phyloP scores from a whole-genome alignment of 2,888 invertebrate genomes.

The Ichneumoninae sp. region DNA sequence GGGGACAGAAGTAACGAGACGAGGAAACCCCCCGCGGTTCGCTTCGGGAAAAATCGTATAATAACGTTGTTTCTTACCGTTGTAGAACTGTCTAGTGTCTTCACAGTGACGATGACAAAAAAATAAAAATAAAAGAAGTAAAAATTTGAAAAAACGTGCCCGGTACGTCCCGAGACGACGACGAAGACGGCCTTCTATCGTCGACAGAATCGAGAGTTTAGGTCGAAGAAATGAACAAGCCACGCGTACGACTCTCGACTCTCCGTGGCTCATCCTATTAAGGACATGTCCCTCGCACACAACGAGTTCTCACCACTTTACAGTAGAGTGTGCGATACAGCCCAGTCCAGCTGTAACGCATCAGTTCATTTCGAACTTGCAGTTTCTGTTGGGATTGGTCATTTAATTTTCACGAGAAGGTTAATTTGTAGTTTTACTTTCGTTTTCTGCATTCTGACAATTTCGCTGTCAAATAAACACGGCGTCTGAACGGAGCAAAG shows the following conservation, averaged over 20 bases:
- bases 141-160: not conserved
- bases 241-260: slow-evolving; percentile 41
- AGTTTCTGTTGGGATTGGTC: not conserved
- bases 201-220: slow-evolving; percentile 46
- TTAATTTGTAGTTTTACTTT: slow-evolving; percentile 20
- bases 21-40: slow-evolving; percentile 49
- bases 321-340: slow-evolving; percentile 43
- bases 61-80: slow-evolving; percentile 52
- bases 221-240: slow-evolving; percentile 63
- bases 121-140: slow-evolving; percentile 21
- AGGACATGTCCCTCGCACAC: slow-evolving; percentile 58
- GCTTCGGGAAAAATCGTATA: slow-evolving; percentile 57
- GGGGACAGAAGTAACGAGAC: slow-evolving; percentile 33
- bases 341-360: slow-evolving; percentile 25
- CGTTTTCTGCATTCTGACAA: not conserved
- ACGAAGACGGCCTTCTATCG: slow-evolving; percentile 44
- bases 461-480: not conserved
- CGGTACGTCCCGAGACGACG: slow-evolving; percentile 50
- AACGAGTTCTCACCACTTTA: slow-evolving; percentile 60
- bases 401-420: slow-evolving; percentile 49
- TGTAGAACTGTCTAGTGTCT: slow-evolving; percentile 33
- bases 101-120: slow-evolving; percentile 13
- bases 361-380: slow-evolving; percentile 8
- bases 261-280: slow-evolving; percentile 57
- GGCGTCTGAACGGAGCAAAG: not conserved